Percentiles rank a stretch among this genome's conserved stretches.
Conservation (phyloP, 2,113 vertebrate genomes). For the Onychorhynchus coronatus region DNA sequence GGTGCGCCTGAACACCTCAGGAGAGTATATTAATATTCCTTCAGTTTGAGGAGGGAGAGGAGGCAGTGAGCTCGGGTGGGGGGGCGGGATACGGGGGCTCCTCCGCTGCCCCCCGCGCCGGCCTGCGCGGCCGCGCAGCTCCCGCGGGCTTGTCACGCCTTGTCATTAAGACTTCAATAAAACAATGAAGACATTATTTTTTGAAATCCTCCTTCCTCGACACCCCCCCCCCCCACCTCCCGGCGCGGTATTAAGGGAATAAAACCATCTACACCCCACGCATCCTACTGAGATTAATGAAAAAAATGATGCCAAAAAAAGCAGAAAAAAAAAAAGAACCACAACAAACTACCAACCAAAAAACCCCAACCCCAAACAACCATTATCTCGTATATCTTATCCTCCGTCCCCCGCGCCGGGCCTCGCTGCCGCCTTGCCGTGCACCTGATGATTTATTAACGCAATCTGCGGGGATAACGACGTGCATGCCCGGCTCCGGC, state of each 20-base stretch:
- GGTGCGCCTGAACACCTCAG: not conserved
- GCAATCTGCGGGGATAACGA: slow-evolving; percentile 79
- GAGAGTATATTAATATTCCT: not conserved
- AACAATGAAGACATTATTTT: slow-evolving; percentile 90
- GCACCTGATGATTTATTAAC: slow-evolving; percentile 89
- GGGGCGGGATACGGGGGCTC: not conserved
- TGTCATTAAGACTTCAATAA: slow-evolving; percentile 84
- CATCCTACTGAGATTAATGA: slow-evolving; percentile 92
- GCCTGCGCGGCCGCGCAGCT: not conserved
- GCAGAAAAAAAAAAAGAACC: no score
- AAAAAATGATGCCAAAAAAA: slow-evolving; percentile 83
- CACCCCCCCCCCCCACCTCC: slow-evolving; percentile 2
- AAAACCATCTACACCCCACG: slow-evolving; percentile 85
- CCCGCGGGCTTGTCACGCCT: slow-evolving; percentile 70
- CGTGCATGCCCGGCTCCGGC: slow-evolving; percentile 70
- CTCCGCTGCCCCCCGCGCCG: not conserved
- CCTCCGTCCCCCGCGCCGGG: slow-evolving; percentile 82
- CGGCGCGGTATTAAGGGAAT: slow-evolving; percentile 85
- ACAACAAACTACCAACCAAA: not conserved
- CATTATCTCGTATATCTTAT: slow-evolving; percentile 68
- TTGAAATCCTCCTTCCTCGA: slow-evolving; percentile 44
- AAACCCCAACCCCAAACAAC: not conserved
- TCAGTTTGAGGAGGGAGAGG: not conserved
- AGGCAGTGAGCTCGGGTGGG: not conserved
- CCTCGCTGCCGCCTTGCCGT: slow-evolving; percentile 75